phyloP scores from a whole-genome alignment of 2,888 invertebrate species.

The Thereva unica region DNA sequence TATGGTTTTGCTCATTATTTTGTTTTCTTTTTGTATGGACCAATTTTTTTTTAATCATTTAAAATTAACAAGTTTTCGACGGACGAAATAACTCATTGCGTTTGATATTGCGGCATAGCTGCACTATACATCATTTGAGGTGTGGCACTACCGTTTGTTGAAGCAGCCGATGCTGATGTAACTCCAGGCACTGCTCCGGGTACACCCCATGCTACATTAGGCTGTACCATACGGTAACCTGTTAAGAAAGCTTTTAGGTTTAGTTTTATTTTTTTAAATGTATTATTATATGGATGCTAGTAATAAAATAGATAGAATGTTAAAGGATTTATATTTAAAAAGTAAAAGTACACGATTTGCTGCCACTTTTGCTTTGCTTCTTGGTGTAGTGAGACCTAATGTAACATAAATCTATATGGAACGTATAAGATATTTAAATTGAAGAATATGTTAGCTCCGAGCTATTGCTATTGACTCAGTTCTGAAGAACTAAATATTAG shows the following conservation, averaged over 20 bases:
- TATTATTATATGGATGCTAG: too few relatives aligned
- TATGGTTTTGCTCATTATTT: slow-evolving; percentile 7
- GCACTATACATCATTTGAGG: slow-evolving; percentile 68
- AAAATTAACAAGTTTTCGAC: slow-evolving; percentile 22
- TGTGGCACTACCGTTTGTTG: slow-evolving; percentile 62
- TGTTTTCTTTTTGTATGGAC: slow-evolving; percentile 10
- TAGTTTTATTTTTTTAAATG: background rate
- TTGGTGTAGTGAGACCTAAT: too few relatives aligned
- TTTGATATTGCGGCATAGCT: slow-evolving; percentile 82
- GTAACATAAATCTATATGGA: too few relatives aligned
- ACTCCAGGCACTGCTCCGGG: slow-evolving; percentile 62
- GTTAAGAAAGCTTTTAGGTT: slow-evolving; percentile 45
- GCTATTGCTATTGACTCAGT: too few relatives aligned
- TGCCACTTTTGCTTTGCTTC: too few relatives aligned
- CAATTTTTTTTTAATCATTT: slow-evolving; percentile 7
- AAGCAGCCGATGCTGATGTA: slow-evolving; percentile 57
- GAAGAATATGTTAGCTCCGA: too few relatives aligned
- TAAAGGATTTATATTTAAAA: background rate
- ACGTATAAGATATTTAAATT: too few relatives aligned
- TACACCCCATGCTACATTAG: slow-evolving; percentile 61
- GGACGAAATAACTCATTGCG: slow-evolving; percentile 67
- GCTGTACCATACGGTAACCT: slow-evolving; percentile 69
- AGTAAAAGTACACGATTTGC: too few relatives aligned
- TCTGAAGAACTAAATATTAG: too few relatives aligned
- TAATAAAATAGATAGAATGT: background rate